Base-by-base conservation (phyloP, 2,797 vertebrate genomes). In the Sebastes oblongus region DNA sequence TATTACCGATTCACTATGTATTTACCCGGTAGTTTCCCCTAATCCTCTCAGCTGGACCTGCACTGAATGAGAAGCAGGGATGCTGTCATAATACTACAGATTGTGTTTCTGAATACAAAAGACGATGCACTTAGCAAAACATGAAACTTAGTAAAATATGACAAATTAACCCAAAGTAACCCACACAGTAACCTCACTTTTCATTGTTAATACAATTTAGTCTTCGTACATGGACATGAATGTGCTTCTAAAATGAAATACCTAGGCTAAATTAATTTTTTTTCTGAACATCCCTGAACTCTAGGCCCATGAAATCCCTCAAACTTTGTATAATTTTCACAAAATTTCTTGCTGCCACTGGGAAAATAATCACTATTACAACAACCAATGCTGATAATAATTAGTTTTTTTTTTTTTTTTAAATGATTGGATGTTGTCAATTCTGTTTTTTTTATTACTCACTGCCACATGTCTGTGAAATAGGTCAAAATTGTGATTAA, bases 11-110 rank as follows among this genome's bases (percentile, higher is more conserved):
- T 88, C 76, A 71, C 79, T 80, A 89, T 89, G 81, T 72, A 80
- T 91, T 90, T 86, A 89, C 78, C 81, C 81, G 86, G 81, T 75
- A 66, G 64, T 80, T 80, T 90, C 68, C 71, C 67, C 29, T 86
- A 85, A 86, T 89, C 81, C 64, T 82, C 59, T 72, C 60, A 22
- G 54, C 50, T 52, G 71, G 70, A 65, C 72, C 66, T 74, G 66
- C 56, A 12, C 8, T 78, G 82, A 88, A 87, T 88, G 71, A 81
- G 27, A 84, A 90, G 54, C 11, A 69, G 66, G 12, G 60, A 61
- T 52, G 61, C 66, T 73, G 66, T 42, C 69, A 87, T 71, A 62
- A 66, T 56, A 76, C 61, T 16, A 64, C 50, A 14, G 50, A 86
- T 79, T 66, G 30, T 9, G 6, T 42, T 79, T 75, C 30, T 78